phyloP scores from a whole-genome alignment of 2,888 invertebrate species.

The Lordiphosa fenestrarum region DNA sequence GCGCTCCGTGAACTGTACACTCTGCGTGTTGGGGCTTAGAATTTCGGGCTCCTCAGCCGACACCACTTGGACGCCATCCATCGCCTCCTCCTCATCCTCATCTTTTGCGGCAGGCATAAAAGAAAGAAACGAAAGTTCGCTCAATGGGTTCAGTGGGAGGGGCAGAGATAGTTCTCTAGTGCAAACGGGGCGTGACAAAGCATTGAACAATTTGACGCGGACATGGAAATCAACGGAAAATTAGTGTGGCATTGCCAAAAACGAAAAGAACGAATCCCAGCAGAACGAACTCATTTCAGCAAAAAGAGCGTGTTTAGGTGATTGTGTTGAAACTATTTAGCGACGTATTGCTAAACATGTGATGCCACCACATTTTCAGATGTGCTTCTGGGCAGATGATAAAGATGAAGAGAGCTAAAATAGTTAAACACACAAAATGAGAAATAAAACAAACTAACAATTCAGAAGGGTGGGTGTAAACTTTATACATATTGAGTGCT shows the following conservation, averaged over 20 bases:
- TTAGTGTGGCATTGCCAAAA: slow-evolving; percentile 63
- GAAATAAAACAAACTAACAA: no score
- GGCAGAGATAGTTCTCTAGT: slow-evolving; percentile 23
- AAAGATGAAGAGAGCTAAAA: background rate
- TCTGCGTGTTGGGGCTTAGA: slow-evolving; percentile 51
- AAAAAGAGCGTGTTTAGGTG: background rate
- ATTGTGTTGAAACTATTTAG: slow-evolving; percentile 60
- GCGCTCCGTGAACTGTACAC: slow-evolving; percentile 57
- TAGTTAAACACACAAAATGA: background rate
- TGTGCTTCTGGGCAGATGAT: slow-evolving; percentile 27
- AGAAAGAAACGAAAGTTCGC: slow-evolving; percentile 43
- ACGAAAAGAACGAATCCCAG: slow-evolving; percentile 30
- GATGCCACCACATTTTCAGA: slow-evolving; percentile 43
- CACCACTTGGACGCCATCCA: slow-evolving; percentile 40
- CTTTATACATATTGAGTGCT: no score
- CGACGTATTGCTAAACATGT: slow-evolving; percentile 73
- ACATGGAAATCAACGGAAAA: slow-evolving; percentile 41
- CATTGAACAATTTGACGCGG: slow-evolving; percentile 27
- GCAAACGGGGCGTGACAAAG: slow-evolving; percentile 36
- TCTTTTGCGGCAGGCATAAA: slow-evolving; percentile 45
- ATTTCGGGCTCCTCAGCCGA: slow-evolving; percentile 38
- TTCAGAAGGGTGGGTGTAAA: background rate
- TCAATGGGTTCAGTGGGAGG: slow-evolving; percentile 9
- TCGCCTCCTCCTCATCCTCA: slow-evolving; percentile 24
- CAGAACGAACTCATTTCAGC: slow-evolving; percentile 4